Conservation (phyloP, 2,888 invertebrate species). For the Gasteruption jaculator region DNA sequence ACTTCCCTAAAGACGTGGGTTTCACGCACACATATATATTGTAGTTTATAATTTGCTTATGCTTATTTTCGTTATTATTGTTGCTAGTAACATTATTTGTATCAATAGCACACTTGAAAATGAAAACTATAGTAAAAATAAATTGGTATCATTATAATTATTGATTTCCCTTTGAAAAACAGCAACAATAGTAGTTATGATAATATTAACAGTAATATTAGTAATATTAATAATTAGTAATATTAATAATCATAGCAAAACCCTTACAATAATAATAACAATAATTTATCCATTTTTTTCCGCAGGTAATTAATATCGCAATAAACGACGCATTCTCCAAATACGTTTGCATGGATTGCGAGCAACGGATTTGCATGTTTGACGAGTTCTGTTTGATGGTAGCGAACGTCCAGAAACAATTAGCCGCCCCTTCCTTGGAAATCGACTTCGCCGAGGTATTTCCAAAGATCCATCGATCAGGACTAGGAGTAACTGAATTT, state of each 20-base stretch:
- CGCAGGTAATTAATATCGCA: slow-evolving; percentile 43
- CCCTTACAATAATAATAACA: background rate
- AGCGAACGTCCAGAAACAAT: slow-evolving; percentile 44
- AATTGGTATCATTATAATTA: no score
- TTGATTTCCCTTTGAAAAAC: no score
- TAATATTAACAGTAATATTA: background rate
- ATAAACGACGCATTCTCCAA: slow-evolving; percentile 40
- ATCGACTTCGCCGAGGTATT: slow-evolving; percentile 45
- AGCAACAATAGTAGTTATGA: no score
- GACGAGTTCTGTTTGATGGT: slow-evolving; percentile 47
- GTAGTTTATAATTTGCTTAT: background rate
- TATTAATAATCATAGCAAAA: background rate
- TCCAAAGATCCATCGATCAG: no score
- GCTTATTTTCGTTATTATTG: no score
- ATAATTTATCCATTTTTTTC: slow-evolving; percentile 1
- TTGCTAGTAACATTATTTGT: no score
- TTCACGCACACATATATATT: background rate
- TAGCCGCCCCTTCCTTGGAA: slow-evolving; percentile 40
- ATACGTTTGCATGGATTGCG: slow-evolving; percentile 44
- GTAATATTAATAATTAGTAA: background rate
- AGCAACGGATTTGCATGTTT: slow-evolving; percentile 44
- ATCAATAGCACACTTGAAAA: no score
- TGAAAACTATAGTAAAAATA: no score
- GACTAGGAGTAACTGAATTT: no score
- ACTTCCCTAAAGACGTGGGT: slow-evolving; percentile 44